A percentile compares a stretch with the other conserved stretches of the same genome.
Evolutionary conservation across 2,113 vertebrate genomes (phyloP).

Genomic region (Malaclemys terrapin): DNA sequence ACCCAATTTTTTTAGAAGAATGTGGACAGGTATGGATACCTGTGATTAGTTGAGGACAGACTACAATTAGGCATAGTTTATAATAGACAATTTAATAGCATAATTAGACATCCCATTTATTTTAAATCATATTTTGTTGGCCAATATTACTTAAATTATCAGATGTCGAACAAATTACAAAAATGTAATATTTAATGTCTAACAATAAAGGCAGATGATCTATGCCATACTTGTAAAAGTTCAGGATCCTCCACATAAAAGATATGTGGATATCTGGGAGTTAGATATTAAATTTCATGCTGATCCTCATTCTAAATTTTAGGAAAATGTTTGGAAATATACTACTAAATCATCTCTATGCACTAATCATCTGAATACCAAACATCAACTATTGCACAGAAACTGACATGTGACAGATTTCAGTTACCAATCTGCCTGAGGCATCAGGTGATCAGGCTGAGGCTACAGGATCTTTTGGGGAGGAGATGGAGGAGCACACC

Average conservation of each 20-base stretch:
- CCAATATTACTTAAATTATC: background rate
- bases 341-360: rapidly evolving
- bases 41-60: background rate
- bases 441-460: too few relatives aligned
- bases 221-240: background rate
- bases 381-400: background rate
- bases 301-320: background rate
- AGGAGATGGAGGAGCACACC: too few relatives aligned
- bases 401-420: background rate
- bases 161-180: background rate
- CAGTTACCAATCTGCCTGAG: too few relatives aligned
- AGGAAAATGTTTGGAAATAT: background rate
- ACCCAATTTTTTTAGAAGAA: background rate
- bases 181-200: background rate
- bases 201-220: background rate
- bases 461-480: too few relatives aligned
- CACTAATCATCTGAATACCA: background rate
- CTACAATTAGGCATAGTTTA: background rate
- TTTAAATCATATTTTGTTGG: background rate
- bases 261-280: background rate
- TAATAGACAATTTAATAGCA: too few relatives aligned
- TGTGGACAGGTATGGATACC: background rate
- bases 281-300: background rate
- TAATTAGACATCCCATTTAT: background rate
- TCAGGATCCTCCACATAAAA: background rate